phyloP scores from a whole-genome alignment of 2,797 vertebrate species.

The Spinibarbus caldwelli region DNA sequence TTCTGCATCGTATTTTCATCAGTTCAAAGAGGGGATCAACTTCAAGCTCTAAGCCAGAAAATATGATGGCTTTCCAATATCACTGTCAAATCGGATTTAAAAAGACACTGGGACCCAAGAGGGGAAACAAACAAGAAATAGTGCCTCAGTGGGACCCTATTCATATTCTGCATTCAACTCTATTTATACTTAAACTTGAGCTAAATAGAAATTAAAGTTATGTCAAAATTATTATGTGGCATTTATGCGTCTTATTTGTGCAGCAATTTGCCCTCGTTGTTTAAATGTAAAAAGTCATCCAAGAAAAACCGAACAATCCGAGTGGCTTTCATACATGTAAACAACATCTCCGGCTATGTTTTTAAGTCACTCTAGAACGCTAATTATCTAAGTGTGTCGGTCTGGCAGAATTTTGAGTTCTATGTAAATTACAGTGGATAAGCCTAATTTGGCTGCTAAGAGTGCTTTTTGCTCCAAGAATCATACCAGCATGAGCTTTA shows the following conservation, averaged over 20 bases:
- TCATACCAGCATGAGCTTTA: slow-evolving; percentile 36
- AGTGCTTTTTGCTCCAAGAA: slow-evolving; percentile 43
- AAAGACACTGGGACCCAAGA: slow-evolving; percentile 19
- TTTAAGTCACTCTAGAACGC: slow-evolving; percentile 59
- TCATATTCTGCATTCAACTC: slow-evolving; percentile 34
- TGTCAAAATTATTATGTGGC: background rate
- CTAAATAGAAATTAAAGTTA: background rate
- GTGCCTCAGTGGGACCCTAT: slow-evolving; percentile 13
- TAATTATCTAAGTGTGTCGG: slow-evolving; percentile 61
- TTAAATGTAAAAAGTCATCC: slow-evolving; percentile 22
- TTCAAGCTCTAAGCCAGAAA: slow-evolving; percentile 59
- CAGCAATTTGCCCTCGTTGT: slow-evolving; percentile 34
- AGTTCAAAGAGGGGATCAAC: slow-evolving; percentile 48
- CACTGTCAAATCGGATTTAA: slow-evolving; percentile 33
- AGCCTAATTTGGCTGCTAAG: slow-evolving; percentile 65
- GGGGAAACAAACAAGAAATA: slow-evolving; percentile 15
- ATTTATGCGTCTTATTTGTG: background rate
- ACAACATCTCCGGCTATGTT: slow-evolving; percentile 57
- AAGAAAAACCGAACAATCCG: slow-evolving; percentile 45
- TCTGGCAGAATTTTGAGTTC: slow-evolving; percentile 55
- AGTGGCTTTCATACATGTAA: slow-evolving; percentile 55
- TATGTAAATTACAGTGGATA: slow-evolving; percentile 65
- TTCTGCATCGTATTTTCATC: slow-evolving; percentile 55
- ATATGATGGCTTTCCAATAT: slow-evolving; percentile 43
- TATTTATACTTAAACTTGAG: slow-evolving; percentile 21